Evolutionary conservation across 2,113 vertebrate species (phyloP).

Genomic region (Perca flavescens): DNA sequence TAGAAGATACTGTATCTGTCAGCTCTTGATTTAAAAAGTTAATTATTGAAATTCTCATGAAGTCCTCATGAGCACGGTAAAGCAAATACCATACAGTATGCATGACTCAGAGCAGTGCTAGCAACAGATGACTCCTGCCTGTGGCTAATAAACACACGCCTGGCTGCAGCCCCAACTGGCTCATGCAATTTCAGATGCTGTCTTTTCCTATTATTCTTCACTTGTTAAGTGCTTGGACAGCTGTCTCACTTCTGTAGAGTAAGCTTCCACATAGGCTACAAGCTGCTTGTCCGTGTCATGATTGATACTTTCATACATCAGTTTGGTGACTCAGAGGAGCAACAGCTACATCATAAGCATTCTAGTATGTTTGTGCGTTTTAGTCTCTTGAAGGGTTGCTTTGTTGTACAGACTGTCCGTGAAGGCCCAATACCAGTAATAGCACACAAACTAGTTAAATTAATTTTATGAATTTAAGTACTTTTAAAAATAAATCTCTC

Average conservation of each 20-base stretch:
- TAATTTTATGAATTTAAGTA: background rate
- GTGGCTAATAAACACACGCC: slow-evolving; percentile 64
- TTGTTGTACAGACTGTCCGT: background rate
- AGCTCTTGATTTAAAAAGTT: background rate
- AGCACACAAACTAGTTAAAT: background rate
- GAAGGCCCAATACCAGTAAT: slow-evolving; percentile 33
- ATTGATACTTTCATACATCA: slow-evolving; percentile 37
- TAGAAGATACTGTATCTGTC: background rate
- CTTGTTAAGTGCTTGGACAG: slow-evolving; percentile 55
- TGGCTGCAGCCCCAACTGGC: slow-evolving; percentile 66
- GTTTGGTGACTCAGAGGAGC: slow-evolving; percentile 33
- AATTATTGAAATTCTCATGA: background rate
- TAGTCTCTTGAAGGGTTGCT: slow-evolving; percentile 24
- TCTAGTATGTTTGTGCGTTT: slow-evolving; percentile 32
- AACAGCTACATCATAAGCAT: slow-evolving; percentile 3
- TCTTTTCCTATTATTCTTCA: slow-evolving; percentile 64
- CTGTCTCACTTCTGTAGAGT: slow-evolving; percentile 44
- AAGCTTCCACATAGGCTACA: slow-evolving; percentile 7
- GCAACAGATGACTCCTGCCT: slow-evolving; percentile 47
- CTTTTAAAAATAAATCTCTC: background rate
- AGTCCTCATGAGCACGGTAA: background rate
- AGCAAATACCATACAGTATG: slow-evolving; percentile 8
- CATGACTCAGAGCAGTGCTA: slow-evolving; percentile 2
- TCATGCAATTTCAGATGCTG: slow-evolving; percentile 59
- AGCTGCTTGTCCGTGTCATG: slow-evolving; percentile 31